Base-by-base conservation (phyloP, 2,888 invertebrate species). In the Cantharis nigra region DNA sequence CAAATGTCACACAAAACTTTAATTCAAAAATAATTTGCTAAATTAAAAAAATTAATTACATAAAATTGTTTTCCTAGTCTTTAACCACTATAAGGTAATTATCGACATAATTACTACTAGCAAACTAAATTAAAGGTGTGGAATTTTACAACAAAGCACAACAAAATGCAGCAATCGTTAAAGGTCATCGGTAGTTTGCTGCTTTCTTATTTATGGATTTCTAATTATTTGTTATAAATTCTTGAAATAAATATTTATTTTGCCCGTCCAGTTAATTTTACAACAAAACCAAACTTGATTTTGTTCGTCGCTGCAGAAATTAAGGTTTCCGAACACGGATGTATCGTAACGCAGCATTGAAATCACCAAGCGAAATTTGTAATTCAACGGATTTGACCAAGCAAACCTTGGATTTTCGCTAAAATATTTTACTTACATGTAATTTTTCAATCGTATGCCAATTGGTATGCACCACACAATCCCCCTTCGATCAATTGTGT, bases 321-420 rank as follows among this genome's bases (percentile, higher is more conserved):
- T 49, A 49, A 49, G 49, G n/a, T 49, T 73, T 23, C 69, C 63
- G 69, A 67, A 76, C 72, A 69, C 49, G 49, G 72, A 76, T 71
- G 49, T 28, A 69, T 76, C 64, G 72, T 76, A 70, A 78, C 78
- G 75, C 70, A 76, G 72, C 75, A 70, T 78, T 76, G 75, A 78
- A 78, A 64, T 78, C 78, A 67, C 76, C 78, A 49, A 26, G 16
- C 30, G 16, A 71, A 33, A 65, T 69, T 72, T 65, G 30, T 63
- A 16, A 64, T 72, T 67, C 23, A 75, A 49, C n/a, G 63, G 67
- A 76, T 71, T 76, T 28, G 18, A 65, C 16, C 23, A 33, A 71
- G 62, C 63, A 70, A 65, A 70, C 65, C 33, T 75, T 49, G 49
- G 49, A 49, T 49, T n/a, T 49, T n/a, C n/a, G n/a, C 49, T 49